Percentiles rank a stretch among this genome's conserved stretches.
Evolutionary conservation across 2,113 vertebrate genomes (phyloP).

Genomic region (Phodopus roborovskii): DNA sequence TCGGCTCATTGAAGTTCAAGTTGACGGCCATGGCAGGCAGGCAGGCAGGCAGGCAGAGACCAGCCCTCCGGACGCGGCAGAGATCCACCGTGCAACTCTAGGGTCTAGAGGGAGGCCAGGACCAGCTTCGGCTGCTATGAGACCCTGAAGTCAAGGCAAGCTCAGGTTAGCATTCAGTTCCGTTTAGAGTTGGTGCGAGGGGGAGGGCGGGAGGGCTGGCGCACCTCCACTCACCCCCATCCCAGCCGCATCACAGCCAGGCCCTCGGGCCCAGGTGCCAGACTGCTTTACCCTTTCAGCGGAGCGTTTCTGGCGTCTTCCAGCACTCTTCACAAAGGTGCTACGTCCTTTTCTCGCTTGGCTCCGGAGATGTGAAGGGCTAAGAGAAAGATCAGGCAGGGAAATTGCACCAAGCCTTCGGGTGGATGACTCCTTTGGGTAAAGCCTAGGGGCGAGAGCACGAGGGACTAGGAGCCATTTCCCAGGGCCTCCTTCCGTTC

Average conservation of each 20-base stretch:
- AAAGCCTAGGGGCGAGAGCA: not conserved
- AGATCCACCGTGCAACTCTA: not conserved
- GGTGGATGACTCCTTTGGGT: not conserved
- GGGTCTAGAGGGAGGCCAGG: not conserved
- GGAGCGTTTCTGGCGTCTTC: not conserved
- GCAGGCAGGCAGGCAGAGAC: not conserved
- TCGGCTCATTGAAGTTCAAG: conserved; percentile 88
- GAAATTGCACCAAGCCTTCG: not conserved
- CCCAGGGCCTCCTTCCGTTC: not conserved
- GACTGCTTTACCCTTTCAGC: rapidly evolving
- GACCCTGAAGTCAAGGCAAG: conserved; percentile 22
- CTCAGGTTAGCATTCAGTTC: conserved; percentile 4
- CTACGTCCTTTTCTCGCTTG: not conserved
- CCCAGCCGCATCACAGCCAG: not conserved
- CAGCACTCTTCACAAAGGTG: too few species aligned
- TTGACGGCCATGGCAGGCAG: conserved; percentile 76
- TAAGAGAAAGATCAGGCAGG: not conserved
- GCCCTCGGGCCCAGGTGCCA: not conserved
- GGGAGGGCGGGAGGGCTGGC: rapidly evolving
- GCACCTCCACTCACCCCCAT: not conserved
- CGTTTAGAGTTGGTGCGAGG: not conserved
- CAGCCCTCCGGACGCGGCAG: not conserved
- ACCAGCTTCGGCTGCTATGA: not conserved
- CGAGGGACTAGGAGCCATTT: not conserved
- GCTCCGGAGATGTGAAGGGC: not conserved